Evolutionary conservation across 2,888 invertebrate genomes (phyloP), one percentile per base, ranked within the genome.

Genomic region (Frankliniella intonsa): DNA sequence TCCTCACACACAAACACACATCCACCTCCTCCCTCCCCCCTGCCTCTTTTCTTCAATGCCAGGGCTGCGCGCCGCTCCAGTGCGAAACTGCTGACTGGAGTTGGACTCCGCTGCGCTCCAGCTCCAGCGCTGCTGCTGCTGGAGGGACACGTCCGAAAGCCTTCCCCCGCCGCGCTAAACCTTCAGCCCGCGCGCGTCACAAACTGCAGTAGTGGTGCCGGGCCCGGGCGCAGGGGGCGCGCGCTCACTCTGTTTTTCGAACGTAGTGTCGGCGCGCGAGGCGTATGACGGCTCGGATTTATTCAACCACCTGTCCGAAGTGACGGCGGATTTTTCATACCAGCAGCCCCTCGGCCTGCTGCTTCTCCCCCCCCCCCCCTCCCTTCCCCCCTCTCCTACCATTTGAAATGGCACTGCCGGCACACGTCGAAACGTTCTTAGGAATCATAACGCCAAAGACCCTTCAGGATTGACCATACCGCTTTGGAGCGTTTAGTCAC

Each of bases 241-340:
- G 9, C 65, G 9, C 65, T n/a, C 65, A 65, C 55, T 55, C 55
- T 17, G 0, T 9, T 25, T 22, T 25, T 12, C 10, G 69, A 22
- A 76, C 69, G 69, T 76, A 22, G 69, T 25, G n/a, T 38, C 69
- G 69, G 22, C 25, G 25, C 25, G 25, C 12, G 69, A n/a, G 22
- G 69, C 69, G 69, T 76, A 25, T 76, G 62, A 62, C 62, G 62
- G 14, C 62, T 17, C 62, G 69, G 69, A 76, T 76, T 76, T 76
- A 76, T 76, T 25, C 69, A 25, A 25, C 69, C 69, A 76, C 69
- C 69, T 76, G 69, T 76, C 69, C 22, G 69, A 12, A 10, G 22
- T 76, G 69, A 76, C 69, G 69, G 69, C 11, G 69, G 22, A 76
- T 76, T 76, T 76, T 22, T 76, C 69, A 76, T 12, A 25, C 25